Conservation (phyloP, 2,113 vertebrate genomes). For the pig (Sus scrofa) region T2T-Sscrofa CM000830.6:115533501-115534000, state of each 20-base stretch:
- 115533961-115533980: no score
- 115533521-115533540: conserved; percentile 38
- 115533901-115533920: no score
- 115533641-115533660: not conserved
- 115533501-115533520: conserved; percentile 18
- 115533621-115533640: not conserved
- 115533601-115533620: conserved; percentile 11
- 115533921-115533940: no score
- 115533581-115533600: conserved; percentile 22
- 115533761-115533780: not conserved
- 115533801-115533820: no score
- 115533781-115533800: not conserved
- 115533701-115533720: conserved; percentile 28
- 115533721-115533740: conserved; percentile 10
- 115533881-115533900: no score
- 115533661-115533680: not conserved
- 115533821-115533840: no score
- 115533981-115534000: no score
- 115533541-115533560: conserved; percentile 24
- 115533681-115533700: not conserved
- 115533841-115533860: no score
- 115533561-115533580: conserved; percentile 55
- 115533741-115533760: not conserved
- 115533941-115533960: no score
- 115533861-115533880: no score